Percentiles rank a stretch among this genome's conserved stretches.
Evolutionary conservation across 2,888 invertebrate species (phyloP).

Genomic region (Hydrotaea cyrtoneurina): DNA sequence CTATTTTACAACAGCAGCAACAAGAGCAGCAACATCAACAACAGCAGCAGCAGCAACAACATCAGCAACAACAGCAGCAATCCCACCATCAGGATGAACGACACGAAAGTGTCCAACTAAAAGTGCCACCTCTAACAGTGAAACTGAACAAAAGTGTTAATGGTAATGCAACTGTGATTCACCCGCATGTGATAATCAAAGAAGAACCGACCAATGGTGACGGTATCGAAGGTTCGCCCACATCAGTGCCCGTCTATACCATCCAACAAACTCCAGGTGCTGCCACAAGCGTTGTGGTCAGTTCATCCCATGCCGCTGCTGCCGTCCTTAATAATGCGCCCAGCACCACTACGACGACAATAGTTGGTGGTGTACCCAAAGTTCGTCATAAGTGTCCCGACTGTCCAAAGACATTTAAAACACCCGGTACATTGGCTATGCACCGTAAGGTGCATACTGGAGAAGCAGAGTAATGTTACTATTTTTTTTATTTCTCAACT

Average conservation of each 20-base stretch:
- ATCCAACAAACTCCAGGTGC: slow-evolving; percentile 72
- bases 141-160: slow-evolving; percentile 77
- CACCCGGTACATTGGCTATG: slow-evolving; percentile 79
- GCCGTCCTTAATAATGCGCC: slow-evolving; percentile 65
- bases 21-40: slow-evolving; percentile 73
- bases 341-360: slow-evolving; percentile 65
- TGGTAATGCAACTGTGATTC: slow-evolving; percentile 73
- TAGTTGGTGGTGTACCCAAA: slow-evolving; percentile 70
- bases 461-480: slow-evolving; percentile 80
- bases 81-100: slow-evolving; percentile 63
- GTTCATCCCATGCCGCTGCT: slow-evolving; percentile 64
- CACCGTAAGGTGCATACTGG: slow-evolving; percentile 80
- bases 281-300: slow-evolving; percentile 69
- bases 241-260: slow-evolving; percentile 76
- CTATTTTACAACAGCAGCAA: slow-evolving; percentile 64
- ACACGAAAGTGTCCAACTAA: slow-evolving; percentile 71
- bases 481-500: slow-evolving; percentile 59
- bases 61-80: slow-evolving; percentile 68
- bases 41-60: slow-evolving; percentile 71
- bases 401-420: slow-evolving; percentile 80
- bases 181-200: slow-evolving; percentile 78
- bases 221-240: slow-evolving; percentile 69
- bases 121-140: slow-evolving; percentile 79
- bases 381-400: slow-evolving; percentile 80
- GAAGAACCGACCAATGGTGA: slow-evolving; percentile 77